Percentiles rank a stretch among this genome's conserved stretches.
Conservation (phyloP, 2,113 vertebrate genomes). For the Upupa epops region DNA sequence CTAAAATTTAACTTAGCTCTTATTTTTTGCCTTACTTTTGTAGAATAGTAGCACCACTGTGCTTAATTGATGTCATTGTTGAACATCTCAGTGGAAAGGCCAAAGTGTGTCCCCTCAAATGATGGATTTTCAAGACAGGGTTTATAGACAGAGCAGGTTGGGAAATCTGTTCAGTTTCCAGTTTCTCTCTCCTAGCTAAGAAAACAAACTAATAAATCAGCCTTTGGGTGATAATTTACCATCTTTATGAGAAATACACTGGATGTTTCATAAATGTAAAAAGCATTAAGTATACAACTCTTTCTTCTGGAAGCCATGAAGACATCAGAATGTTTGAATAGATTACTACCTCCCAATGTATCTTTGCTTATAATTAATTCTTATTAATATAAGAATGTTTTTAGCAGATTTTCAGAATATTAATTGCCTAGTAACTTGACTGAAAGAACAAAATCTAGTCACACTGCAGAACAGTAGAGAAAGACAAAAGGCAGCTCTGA, state of each 20-base stretch:
- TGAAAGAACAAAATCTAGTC: neutral
- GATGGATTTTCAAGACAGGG: neutral
- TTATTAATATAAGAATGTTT: neutral
- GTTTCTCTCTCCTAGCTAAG: neutral
- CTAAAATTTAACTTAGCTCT: neutral
- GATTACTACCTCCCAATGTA: too few relatives aligned
- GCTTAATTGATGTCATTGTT: neutral
- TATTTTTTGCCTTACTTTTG: neutral
- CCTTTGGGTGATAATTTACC: neutral
- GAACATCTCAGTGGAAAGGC: neutral
- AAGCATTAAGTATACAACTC: neutral
- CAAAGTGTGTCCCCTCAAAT: neutral
- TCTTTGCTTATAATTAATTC: neutral
- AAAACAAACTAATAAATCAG: neutral
- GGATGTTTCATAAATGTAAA: neutral
- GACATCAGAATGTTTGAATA: neutral
- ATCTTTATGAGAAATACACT: neutral
- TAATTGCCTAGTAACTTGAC: neutral
- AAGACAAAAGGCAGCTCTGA: neutral
- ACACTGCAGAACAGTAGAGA: neutral
- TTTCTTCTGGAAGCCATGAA: neutral
- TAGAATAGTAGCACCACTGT: neutral
- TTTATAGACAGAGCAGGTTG: neutral
- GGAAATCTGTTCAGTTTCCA: neutral
- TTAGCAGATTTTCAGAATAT: neutral